phyloP scores from a whole-genome alignment of 2,797 vertebrate species.

The Buceros bicornis region DNA sequence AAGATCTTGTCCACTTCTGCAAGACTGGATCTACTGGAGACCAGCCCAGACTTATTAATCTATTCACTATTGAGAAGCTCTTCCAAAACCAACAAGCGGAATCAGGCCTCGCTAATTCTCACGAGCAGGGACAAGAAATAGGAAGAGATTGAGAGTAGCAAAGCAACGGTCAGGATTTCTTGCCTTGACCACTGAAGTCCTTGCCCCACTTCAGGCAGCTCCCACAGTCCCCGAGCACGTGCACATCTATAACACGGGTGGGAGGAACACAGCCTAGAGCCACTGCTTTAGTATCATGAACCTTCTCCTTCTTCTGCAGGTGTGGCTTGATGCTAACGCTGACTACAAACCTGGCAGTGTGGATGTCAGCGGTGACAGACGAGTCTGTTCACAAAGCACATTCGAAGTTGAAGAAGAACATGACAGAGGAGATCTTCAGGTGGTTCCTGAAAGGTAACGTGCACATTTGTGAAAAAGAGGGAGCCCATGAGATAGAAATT shows the following conservation, averaged over 20 bases:
- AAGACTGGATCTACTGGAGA: not conserved
- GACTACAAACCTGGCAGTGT: constrained; percentile 89
- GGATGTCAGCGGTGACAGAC: constrained; percentile 91
- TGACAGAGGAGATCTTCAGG: constrained; percentile 55
- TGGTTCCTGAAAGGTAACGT: constrained; percentile 58
- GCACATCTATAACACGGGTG: not conserved
- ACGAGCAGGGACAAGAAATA: not conserved
- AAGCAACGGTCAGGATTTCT: not conserved
- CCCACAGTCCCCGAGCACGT: not conserved
- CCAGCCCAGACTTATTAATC: not conserved
- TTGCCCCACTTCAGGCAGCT: not conserved
- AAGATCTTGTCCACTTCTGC: not conserved
- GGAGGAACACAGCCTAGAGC: not conserved
- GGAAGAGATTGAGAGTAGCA: not conserved
- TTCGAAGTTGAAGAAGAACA: constrained; percentile 65
- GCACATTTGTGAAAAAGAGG: not conserved
- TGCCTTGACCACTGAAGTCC: not conserved
- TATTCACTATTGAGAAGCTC: not conserved
- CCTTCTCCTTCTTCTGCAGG: constrained; percentile 71
- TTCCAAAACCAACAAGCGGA: not conserved
- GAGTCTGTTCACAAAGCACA: constrained; percentile 90
- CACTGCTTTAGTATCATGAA: not conserved
- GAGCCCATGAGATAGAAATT: not conserved
- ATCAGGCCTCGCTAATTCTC: not conserved
- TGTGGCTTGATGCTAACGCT: constrained; percentile 93